Base-by-base conservation (phyloP, 2,888 invertebrate species). In the Macrophya annulata region DNA sequence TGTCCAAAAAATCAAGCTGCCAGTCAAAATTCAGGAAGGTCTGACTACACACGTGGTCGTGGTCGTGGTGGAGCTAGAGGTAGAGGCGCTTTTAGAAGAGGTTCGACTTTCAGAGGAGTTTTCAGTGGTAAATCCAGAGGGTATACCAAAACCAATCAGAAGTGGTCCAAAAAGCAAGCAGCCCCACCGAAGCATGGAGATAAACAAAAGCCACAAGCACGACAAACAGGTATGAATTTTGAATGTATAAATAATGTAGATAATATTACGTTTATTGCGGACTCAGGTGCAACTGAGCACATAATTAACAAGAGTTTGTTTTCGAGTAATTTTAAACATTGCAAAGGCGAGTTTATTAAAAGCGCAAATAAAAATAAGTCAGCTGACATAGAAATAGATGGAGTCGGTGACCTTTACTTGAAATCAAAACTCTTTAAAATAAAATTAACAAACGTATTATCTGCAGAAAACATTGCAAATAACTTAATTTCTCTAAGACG, bases 401-500 rank as follows among this genome's bases (percentile, higher is more conserved):
- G 76, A 4, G 25, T 15, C 48, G 76, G 76, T 12, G 76, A 48
- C n/a, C 45, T 76, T 48, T 76, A 21, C 5, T 21, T 48, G 25
- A 21, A 48, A 12, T 15, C 45, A 21, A 48, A 76, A 21, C 10
- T 48, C 25, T 76, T 48, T n/a, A 45, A 43, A 25, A 17, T 76
- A 25, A 76, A 48, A 48, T 15, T 89, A 43, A 85, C 87, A 43
- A 86, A 88, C 79, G 87, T 88, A 72, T 87, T 88, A 48, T 85
- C 72, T 48, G 87, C 87, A 55, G 51, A 85, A 81, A 81, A 76
- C 59, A 81, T 87, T 40, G 65, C 84, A 5, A 85, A 86, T 71
- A 88, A 87, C 86, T 83, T 89, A 40, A 84, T 89, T 43, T 88
- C 87, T 15, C 59, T 88, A 59, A 62, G 88, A 72, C 85, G 86